Evolutionary conservation across 2,113 vertebrate genomes (phyloP).

Genomic region (Smithornis capensis): DNA sequence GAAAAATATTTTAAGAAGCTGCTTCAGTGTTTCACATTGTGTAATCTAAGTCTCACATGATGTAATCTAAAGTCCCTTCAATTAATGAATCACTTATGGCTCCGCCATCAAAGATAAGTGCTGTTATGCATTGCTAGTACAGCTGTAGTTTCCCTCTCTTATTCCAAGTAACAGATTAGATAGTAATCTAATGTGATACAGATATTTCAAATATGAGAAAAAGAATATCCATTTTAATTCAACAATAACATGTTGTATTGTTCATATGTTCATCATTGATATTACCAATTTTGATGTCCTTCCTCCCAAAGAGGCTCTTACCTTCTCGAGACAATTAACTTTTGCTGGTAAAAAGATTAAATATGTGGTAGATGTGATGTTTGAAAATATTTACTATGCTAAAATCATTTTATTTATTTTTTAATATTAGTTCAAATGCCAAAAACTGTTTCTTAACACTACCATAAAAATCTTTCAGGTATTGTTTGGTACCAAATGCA

Average conservation of each 20-base stretch:
- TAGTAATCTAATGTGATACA: neutral
- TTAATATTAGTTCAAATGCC: neutral
- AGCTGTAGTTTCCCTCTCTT: neutral
- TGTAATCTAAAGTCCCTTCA: neutral
- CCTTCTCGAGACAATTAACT: neutral
- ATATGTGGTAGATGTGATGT: neutral
- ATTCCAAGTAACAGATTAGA: neutral
- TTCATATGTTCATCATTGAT: neutral
- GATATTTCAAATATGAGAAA: neutral
- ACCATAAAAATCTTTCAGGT: neutral
- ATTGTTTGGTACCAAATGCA: neutral
- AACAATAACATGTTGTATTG: neutral
- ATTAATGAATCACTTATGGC: neutral
- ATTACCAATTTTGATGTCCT: neutral
- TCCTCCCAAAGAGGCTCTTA: neutral
- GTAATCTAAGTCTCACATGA: neutral
- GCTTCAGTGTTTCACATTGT: neutral
- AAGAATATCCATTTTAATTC: neutral
- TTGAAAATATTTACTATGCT: neutral
- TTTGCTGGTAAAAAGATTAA: neutral
- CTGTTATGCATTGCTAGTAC: neutral
- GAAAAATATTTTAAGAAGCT: neutral
- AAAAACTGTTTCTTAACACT: neutral
- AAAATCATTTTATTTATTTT: neutral
- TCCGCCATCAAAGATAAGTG: neutral